Evolutionary conservation across 2,113 vertebrate species (phyloP), one percentile per base, ranked within the genome.

Genomic region (Brachionichthys hirsutus): DNA sequence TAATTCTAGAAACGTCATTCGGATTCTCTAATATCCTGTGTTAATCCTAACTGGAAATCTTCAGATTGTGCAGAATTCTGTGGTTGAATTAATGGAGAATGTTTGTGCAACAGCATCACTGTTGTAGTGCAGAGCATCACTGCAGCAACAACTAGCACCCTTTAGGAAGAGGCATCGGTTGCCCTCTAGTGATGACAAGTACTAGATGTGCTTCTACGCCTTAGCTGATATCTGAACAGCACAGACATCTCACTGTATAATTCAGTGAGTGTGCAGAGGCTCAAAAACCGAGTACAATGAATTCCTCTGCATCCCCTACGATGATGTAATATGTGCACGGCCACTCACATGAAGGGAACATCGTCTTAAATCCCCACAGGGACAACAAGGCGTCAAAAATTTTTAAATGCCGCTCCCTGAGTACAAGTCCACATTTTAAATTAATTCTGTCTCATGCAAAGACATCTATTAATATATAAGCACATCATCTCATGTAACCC

Each of bases 111-210:
- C 51, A 70, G 46, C 54, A 74, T 54, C 67, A 47, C 36, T 22
- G 38, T 64, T 73, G 51, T 70, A 62, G 74, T 58, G 72, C 73
- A 62, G 76, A 64, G 43, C 66, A 11, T 65, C 63, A 74, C 79
- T 87, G 83, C 81, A 69, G 63, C 53, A 82, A 22, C 24, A 14
- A n/a, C 58, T 41, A 45, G 30, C n/a, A 1, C 17, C 44, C 12
- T 34, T 61, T 1, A 62, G 14, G 45, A n/a, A 19, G 75, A 75
- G 56, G 61, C 45, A 2, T 56, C 16, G 69, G 60, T 53, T 74
- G 71, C 77, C 77, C 76, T 84, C 87, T 87, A 74, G 75, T 81
- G 82, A 18, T 17, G n/a, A 48, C 14, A 34, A 41, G 53, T 38
- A 74, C n/a, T 36, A 9, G 2, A 57, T 36, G 40, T 30, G 18